A percentile compares a stretch with the other conserved stretches of the same genome.
phyloP scores from a whole-genome alignment of 1,140 invertebrate genomes.

The Elymnias hypermnestra region DNA sequence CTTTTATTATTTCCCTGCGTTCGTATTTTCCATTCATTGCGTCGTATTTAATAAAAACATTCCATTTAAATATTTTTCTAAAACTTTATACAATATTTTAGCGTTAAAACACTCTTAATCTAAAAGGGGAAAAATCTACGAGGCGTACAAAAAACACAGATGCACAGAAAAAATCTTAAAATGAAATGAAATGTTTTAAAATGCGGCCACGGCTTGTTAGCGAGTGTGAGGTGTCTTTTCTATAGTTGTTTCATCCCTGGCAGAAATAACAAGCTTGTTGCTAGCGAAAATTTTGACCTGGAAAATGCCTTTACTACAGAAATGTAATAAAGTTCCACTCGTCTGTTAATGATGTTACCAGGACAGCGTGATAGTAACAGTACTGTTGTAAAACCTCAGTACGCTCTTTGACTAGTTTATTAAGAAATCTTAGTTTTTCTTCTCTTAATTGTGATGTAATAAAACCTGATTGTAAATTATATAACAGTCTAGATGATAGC shows the following conservation, averaged over 20 bases:
- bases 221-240: constrained; percentile 23
- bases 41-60: no score
- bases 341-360: constrained; percentile 11
- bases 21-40: no score
- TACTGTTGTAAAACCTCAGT: neutral
- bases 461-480: no score
- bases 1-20: no score
- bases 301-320: constrained; percentile 21
- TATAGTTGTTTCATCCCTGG: constrained; percentile 19
- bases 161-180: constrained; percentile 7
- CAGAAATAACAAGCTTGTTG: constrained; percentile 32
- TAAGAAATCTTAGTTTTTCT: no score
- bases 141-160: constrained; percentile 21
- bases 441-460: no score
- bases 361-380: neutral
- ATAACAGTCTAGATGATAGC: no score
- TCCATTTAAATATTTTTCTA: no score
- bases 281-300: constrained; percentile 14
- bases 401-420: no score
- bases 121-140: no score
- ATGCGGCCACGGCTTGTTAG: constrained; percentile 30
- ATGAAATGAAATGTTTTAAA: constrained; percentile 22
- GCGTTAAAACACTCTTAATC: no score
- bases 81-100: no score
- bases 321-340: constrained; percentile 14